Evolutionary conservation across 1,140 invertebrate genomes (phyloP), one percentile per base, ranked within the genome.

Genomic region (Brachionus koreanus): DNA sequence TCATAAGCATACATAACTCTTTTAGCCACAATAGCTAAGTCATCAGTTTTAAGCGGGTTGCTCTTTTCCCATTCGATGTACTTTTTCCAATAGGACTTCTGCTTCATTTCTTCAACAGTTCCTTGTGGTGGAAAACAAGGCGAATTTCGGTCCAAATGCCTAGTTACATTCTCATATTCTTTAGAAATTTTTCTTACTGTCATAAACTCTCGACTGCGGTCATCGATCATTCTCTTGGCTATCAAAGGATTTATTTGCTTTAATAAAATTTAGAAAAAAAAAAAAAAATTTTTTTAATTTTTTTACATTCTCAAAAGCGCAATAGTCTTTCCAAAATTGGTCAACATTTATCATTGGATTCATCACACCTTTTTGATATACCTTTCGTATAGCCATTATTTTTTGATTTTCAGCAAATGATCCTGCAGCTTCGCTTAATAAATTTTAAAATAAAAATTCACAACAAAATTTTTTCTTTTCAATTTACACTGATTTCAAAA

Each of bases 331-430:
- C 98, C 98, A 99, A 25, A 99, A 89, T 39, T 93, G 92, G 87
- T 99, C 98, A 87, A 99, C 97, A 83, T 96, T 97, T 35, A 95
- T 92, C 91, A 99, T 98, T 0, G 98, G 98, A 83, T 95, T 99
- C 12, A 97, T 92, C 0, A 98, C 93, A 0, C 94, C 96, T 84
- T 94, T 91, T 88, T 98, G 96, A 88, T 97, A 98, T 0, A 95
- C 93, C 90, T 98, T 97, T 69, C 97, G 90, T 4, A 98, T 95
- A 16, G 97, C 97, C 65, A 95, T 97, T 65, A 98, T 99, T 88
- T 96, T 95, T 89, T 99, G 97, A 89, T 99, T 99, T 88, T 99
- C 97, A 0, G 97, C 97, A 89, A 98, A 99, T 6, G 95, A 97
- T 5, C 97, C 97, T 2, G 97, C 93, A 13, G 97, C 97, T 85